phyloP scores from a whole-genome alignment of 2,888 invertebrate species.

The Lasioglossum calceatum region DNA sequence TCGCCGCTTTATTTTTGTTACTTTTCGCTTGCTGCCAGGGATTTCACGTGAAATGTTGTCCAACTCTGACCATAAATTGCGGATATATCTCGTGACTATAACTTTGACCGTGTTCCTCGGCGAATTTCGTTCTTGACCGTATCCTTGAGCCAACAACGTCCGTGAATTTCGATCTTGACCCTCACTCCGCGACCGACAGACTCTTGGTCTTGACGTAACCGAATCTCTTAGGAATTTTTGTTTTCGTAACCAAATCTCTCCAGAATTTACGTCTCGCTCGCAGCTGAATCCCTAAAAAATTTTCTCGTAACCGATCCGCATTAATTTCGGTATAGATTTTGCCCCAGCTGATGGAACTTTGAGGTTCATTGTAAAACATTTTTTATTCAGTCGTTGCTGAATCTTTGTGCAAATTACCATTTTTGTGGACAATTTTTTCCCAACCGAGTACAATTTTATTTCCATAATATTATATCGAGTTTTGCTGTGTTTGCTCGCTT shows the following conservation, averaged over 20 bases:
- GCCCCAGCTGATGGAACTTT: background rate
- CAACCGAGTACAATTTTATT: no score
- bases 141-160: background rate
- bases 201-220: background rate
- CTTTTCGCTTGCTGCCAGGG: background rate
- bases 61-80: background rate
- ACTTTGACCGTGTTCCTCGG: background rate
- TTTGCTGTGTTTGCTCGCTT: no score
- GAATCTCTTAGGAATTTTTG: background rate
- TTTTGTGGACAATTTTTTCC: background rate
- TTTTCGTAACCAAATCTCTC: background rate
- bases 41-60: background rate
- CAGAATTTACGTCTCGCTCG: background rate
- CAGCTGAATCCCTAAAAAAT: background rate
- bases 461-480: no score
- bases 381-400: background rate
- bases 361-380: background rate
- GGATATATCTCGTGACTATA: background rate
- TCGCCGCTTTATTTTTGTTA: background rate
- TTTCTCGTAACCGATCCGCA: background rate
- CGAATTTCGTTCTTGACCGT: constrained; percentile 6
- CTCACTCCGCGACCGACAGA: background rate
- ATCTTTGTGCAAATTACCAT: background rate
- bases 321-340: background rate
- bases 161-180: constrained; percentile 3